These are phyloP conservation scores for Lepidurus packardi DNA, from an alignment of 1,140 invertebrate genomes.

Conservation along the genomic window DNA sequence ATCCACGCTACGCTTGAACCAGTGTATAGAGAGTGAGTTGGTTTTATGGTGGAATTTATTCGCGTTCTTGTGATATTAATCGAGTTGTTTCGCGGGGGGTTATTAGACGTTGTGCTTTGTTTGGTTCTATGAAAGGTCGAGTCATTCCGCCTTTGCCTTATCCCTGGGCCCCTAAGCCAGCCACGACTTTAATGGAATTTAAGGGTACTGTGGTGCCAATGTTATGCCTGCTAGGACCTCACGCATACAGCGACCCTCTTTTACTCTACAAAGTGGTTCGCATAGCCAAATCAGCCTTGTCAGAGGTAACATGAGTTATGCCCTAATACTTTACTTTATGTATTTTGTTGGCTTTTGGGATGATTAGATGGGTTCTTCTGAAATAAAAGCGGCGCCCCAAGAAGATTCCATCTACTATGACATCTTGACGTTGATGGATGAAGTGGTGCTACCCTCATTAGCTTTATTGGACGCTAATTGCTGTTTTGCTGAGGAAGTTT, in stretches of 20 bases:
- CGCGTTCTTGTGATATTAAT: background rate
- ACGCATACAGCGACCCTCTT: conserved; percentile 78
- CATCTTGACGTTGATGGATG: conserved; percentile 77
- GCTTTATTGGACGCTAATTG: conserved; percentile 91
- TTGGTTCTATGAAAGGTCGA: background rate
- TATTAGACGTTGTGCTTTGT: background rate
- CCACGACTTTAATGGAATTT: conserved; percentile 63
- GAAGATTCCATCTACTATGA: conserved; percentile 61
- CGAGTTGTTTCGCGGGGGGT: background rate
- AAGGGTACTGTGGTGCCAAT: conserved; percentile 77
- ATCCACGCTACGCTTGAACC: conserved; percentile 81
- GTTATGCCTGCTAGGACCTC: conserved; percentile 76
- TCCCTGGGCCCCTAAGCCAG: conserved; percentile 54
- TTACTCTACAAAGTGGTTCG: conserved; percentile 80
- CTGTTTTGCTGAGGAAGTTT: conserved; percentile 91
- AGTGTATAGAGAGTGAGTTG: conserved; percentile 68
- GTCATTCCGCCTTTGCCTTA: conserved; percentile 42
- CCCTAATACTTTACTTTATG: background rate
- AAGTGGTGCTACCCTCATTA: conserved; percentile 78
- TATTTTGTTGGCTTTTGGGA: background rate
- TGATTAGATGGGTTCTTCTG: conserved; percentile 33
- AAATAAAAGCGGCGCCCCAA: conserved; percentile 37
- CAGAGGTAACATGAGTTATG: conserved; percentile 42
- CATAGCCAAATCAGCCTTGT: conserved; percentile 52
- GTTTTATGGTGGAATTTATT: background rate